Evolutionary conservation across 2,113 vertebrate species (phyloP).

Genomic region (Epinephelus moara): DNA sequence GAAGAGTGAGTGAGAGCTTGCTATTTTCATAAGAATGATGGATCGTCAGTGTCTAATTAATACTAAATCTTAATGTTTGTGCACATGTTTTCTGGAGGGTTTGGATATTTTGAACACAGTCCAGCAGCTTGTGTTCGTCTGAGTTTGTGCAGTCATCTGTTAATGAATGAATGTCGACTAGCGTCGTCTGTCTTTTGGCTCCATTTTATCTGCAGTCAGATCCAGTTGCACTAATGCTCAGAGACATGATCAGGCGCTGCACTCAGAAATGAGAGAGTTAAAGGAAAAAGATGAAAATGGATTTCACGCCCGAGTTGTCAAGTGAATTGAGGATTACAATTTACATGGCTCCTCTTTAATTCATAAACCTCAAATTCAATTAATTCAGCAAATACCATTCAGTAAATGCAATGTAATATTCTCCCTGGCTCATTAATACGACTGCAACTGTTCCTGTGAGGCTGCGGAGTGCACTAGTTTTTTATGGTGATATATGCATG

Average conservation of each 20-base stretch:
- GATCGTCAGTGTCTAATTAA: neutral
- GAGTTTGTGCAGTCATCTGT: constrained; percentile 27
- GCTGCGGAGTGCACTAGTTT: constrained; percentile 1
- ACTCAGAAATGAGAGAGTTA: constrained; percentile 37
- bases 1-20: neutral
- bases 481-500: constrained; percentile 15
- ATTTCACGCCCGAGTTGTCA: constrained; percentile 68
- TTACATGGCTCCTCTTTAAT: constrained; percentile 71
- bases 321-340: constrained; percentile 72
- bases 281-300: constrained; percentile 62
- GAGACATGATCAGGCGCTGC: constrained; percentile 42
- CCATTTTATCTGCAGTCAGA: constrained; percentile 60
- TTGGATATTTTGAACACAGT: constrained; percentile 7
- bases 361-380: constrained; percentile 72
- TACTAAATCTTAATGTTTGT: neutral
- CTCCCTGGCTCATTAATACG: constrained; percentile 29
- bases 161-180: constrained; percentile 13
- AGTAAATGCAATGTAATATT: constrained; percentile 50
- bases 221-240: constrained; percentile 41
- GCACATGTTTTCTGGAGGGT: neutral
- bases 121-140: neutral
- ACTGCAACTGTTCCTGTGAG: constrained; percentile 14
- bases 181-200: constrained; percentile 21
- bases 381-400: constrained; percentile 65
- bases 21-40: constrained; percentile 3